Percentiles rank a stretch among this genome's conserved stretches.
phyloP scores from a whole-genome alignment of 2,888 invertebrate genomes.

The Onthophagus sagittarius region DNA sequence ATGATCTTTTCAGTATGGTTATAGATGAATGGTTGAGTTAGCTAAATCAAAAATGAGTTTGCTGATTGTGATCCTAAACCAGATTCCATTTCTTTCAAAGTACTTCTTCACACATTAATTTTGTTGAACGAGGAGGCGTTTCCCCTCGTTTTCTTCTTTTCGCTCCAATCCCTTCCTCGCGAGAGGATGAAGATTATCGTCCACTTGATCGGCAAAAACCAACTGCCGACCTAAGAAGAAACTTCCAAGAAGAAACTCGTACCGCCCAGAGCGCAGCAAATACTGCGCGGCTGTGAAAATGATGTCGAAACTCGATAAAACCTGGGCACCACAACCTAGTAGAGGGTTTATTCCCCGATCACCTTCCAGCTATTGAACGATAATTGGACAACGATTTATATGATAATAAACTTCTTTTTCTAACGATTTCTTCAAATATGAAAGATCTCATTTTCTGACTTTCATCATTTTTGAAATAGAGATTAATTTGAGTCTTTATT shows the following conservation, averaged over 20 bases:
- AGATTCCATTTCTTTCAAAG: not conserved
- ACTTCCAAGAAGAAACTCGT: not conserved
- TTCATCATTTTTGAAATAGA: not conserved
- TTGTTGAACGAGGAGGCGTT: not conserved
- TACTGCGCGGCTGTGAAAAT: not conserved
- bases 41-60: too few relatives aligned
- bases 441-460: too few relatives aligned
- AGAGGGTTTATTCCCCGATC: not conserved
- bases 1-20: too few relatives aligned
- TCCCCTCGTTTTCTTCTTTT: not conserved
- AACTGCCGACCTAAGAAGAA: not conserved
- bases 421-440: not conserved
- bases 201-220: not conserved
- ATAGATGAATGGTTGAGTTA: too few relatives aligned
- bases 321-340: not conserved
- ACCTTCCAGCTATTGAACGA: not conserved
- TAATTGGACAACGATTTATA: not conserved
- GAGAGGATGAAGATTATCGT: not conserved
- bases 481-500: not conserved
- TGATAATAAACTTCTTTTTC: not conserved
- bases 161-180: not conserved
- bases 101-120: not conserved
- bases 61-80: not conserved
- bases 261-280: not conserved
- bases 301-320: not conserved